phyloP scores from a whole-genome alignment of 2,797 vertebrate genomes.

The Ispidina picta region DNA sequence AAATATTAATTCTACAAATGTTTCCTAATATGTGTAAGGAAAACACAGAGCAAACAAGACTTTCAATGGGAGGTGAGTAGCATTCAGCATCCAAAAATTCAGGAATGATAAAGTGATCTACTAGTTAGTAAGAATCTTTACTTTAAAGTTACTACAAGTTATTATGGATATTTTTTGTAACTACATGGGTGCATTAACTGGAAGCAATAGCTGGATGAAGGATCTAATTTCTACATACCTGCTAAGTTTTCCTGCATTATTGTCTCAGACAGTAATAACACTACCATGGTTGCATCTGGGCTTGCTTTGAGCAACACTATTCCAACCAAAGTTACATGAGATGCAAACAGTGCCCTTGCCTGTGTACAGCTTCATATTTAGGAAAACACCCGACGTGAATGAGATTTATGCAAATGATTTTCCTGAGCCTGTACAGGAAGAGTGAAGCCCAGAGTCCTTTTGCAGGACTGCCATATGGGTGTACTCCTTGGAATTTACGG shows the following conservation, averaged over 20 bases:
- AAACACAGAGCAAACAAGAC: neutral
- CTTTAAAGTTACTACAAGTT: neutral
- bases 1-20: neutral
- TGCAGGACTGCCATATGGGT: neutral
- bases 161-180: neutral
- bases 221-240: neutral
- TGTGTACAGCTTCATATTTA: neutral
- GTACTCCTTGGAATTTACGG: neutral
- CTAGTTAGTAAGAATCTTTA: neutral
- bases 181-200: neutral
- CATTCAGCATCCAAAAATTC: neutral
- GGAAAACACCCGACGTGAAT: neutral
- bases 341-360: neutral
- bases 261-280: neutral
- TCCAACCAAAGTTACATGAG: neutral
- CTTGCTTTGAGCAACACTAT: neutral
- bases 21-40: neutral
- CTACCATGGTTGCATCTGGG: neutral
- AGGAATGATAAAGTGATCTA: neutral
- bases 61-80: neutral
- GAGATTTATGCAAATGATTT: neutral
- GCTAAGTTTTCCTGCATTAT: neutral
- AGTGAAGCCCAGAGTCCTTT: neutral
- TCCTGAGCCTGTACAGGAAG: neutral
- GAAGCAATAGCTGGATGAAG: neutral